Conservation (phyloP, 2,113 vertebrate genomes). For the Dascyllus trimaculatus region DNA sequence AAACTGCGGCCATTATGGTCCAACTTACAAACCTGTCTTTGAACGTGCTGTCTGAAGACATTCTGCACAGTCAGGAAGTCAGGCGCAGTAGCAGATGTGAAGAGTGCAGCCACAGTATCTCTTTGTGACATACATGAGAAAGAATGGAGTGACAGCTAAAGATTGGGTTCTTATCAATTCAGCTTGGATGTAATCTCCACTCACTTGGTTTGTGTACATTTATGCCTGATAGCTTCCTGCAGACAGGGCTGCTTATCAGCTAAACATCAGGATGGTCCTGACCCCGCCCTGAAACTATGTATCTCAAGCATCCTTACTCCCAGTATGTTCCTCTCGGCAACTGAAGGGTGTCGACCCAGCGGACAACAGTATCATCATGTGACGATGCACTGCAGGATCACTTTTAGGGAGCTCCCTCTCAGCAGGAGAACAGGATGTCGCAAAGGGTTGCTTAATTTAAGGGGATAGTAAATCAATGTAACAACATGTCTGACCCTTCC, state of each 20-base stretch:
- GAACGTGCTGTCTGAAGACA: not conserved
- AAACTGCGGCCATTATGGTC: not conserved
- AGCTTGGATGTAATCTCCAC: constrained; percentile 18
- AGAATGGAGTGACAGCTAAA: constrained; percentile 20
- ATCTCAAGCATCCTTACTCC: constrained; percentile 10
- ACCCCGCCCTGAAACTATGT: constrained; percentile 5
- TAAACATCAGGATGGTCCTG: not conserved
- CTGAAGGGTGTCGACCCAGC: constrained; percentile 21
- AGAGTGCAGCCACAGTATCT: not conserved
- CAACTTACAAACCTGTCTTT: not conserved
- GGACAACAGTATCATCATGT: constrained; percentile 12
- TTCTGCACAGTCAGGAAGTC: not conserved
- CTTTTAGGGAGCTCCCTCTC: constrained; percentile 44
- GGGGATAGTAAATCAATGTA: constrained; percentile 58
- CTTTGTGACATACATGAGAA: constrained; percentile 4
- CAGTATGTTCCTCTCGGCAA: not conserved
- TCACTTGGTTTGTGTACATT: constrained; percentile 14
- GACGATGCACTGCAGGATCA: not conserved
- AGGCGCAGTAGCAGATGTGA: constrained; percentile 1
- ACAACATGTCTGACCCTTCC: constrained; percentile 57
- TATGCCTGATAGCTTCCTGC: constrained; percentile 36
- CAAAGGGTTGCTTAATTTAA: constrained; percentile 26
- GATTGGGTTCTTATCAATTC: constrained; percentile 12
- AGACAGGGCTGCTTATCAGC: constrained; percentile 33
- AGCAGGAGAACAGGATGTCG: constrained; percentile 57